phyloP scores from a whole-genome alignment of 2,888 invertebrate species.

The Dynastes hyllus region DNA sequence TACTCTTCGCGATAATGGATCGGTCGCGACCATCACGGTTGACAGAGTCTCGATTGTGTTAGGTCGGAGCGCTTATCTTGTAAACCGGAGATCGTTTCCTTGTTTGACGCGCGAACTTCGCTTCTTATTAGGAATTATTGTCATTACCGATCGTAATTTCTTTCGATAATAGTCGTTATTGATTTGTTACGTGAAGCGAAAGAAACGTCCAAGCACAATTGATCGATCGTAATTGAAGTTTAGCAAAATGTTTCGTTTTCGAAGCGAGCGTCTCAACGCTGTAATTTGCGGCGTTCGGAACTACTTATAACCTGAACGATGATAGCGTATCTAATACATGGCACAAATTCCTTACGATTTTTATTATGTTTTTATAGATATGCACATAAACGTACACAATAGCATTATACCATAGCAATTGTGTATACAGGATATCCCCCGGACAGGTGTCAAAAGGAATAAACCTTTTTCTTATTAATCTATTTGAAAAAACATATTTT shows the following conservation, averaged over 20 bases:
- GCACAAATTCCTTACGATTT: not conserved
- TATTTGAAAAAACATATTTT: too few species aligned
- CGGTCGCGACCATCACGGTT: slow-evolving; percentile 25
- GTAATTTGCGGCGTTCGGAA: slow-evolving; percentile 33
- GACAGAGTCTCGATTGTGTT: slow-evolving; percentile 22
- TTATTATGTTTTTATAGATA: too few species aligned
- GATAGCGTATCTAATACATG: slow-evolving; percentile 26
- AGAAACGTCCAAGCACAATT: not conserved
- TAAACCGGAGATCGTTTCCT: slow-evolving; percentile 24
- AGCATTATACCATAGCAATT: too few species aligned
- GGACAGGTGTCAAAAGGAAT: too few species aligned
- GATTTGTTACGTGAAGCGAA: slow-evolving; percentile 6
- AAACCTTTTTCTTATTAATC: too few species aligned
- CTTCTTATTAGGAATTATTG: slow-evolving; percentile 31
- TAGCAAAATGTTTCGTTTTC: slow-evolving; percentile 18
- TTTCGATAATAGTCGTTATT: slow-evolving; percentile 19
- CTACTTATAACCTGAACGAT: not conserved
- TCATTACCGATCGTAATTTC: slow-evolving; percentile 30
- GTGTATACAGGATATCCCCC: too few species aligned
- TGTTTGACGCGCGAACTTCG: slow-evolving; percentile 18
- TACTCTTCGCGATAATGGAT: not conserved
- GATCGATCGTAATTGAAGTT: slow-evolving; percentile 20
- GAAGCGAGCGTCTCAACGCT: not conserved
- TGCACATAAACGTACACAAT: too few species aligned
- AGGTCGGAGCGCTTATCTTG: slow-evolving; percentile 15